Evolutionary conservation across 2,888 invertebrate genomes (phyloP), one percentile per base, ranked within the genome.

Genomic region (Acrobasis repandana): DNA sequence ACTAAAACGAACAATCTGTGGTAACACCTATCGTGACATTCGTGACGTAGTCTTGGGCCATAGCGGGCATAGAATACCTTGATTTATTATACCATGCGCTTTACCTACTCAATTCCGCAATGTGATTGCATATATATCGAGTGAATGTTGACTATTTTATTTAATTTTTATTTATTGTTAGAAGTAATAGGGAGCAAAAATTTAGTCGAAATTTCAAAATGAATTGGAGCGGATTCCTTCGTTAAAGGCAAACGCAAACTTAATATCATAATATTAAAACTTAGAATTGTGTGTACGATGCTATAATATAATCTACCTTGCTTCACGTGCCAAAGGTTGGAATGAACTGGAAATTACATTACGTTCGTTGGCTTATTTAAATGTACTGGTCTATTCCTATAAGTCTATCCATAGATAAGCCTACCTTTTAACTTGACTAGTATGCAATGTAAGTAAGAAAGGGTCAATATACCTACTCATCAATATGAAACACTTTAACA

Each of bases 91-190:
- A n/a, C n/a, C n/a, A n/a, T n/a, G n/a, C n/a, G n/a, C n/a, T 28
- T 28, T 28, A 28, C 28, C 28, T 28, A 6, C 28, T 28, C 70
- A 69, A 81, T 83, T 84, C 83, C 77, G 81, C 76, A 78, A 73
- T 80, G 80, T 82, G 81, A 86, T 83, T 73, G 76, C 78, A 76
- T 78, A 83, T 82, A 82, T 82, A 85, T 73, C 70, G 67, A 61
- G 63, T 62, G 67, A 68, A 73, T 79, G 75, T 74, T 78, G 79
- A 82, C 75, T 79, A 72, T 80, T 77, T 80, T 79, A 80, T 82
- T 83, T 79, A 81, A 78, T 76, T 76, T 83, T 80, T 87, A 88
- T 88, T 88, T 86, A 87, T 86, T 82, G 68, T 78, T 80, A 79
- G 80, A 75, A 75, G 69, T 73, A 68, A 70, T 79, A 77, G 78